Percentiles rank a stretch among this genome's conserved stretches.
Conservation (phyloP, 2,113 vertebrate genomes). For the Pteropus alecto region DNA sequence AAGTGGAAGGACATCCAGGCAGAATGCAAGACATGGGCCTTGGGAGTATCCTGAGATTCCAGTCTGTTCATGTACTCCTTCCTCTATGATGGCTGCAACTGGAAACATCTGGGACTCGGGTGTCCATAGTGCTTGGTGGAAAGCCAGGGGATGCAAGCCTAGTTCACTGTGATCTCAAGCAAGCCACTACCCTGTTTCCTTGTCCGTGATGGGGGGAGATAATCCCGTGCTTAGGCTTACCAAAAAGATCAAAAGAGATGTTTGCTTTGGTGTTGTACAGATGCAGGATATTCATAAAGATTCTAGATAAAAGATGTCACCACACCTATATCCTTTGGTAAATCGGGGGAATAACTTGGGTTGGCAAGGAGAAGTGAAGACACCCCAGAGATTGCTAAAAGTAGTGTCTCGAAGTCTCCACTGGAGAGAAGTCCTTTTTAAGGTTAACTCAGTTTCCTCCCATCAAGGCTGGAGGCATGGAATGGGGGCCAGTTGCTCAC, state of each 20-base stretch:
- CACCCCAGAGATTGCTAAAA: not conserved
- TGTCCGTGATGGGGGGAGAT: not conserved
- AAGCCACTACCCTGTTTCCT: not conserved
- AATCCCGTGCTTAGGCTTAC: not conserved
- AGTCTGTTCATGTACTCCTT: not conserved
- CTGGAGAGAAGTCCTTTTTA: constrained; percentile 9
- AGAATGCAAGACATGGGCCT: not conserved
- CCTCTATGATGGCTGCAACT: not conserved
- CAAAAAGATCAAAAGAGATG: not conserved
- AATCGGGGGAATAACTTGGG: constrained; percentile 5
- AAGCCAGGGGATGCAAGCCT: not conserved
- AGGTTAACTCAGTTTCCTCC: constrained; percentile 2
- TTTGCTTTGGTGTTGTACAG: not conserved
- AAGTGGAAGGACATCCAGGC: not conserved
- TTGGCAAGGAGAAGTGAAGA: not conserved
- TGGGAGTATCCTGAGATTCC: not conserved
- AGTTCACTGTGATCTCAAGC: not conserved
- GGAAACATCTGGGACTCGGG: not conserved
- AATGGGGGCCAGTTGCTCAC: not conserved
- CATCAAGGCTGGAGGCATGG: not conserved
- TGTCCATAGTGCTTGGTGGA: not conserved
- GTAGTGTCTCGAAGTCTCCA: not conserved
- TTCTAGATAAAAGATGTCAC: not conserved
- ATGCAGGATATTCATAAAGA: not conserved
- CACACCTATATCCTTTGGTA: not conserved